Conservation (phyloP, 2,888 invertebrate genomes). For the Himalopsyche anomala region DNA sequence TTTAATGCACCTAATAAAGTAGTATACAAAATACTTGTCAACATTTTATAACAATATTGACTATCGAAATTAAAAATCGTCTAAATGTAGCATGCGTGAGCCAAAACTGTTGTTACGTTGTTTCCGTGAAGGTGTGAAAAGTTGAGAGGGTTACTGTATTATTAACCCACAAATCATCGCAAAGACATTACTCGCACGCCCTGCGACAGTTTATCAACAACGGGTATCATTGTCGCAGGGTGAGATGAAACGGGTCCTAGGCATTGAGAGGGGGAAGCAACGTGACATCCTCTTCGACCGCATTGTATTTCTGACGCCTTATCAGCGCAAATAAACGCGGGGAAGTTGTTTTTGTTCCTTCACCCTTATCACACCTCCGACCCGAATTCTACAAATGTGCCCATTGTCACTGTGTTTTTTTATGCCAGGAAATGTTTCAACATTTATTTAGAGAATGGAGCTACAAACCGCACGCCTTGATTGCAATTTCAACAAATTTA, state of each 20-base stretch:
- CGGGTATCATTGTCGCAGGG: slow-evolving; percentile 27
- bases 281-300: slow-evolving; percentile 46
- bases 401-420: slow-evolving; percentile 32
- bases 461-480: slow-evolving; percentile 23
- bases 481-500: slow-evolving; percentile 42
- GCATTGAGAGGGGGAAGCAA: not conserved
- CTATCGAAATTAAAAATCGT: too few relatives aligned
- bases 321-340: slow-evolving; percentile 64
- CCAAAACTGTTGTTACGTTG: too few relatives aligned
- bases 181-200: not conserved
- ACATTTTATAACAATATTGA: too few relatives aligned
- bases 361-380: slow-evolving; percentile 59
- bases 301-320: slow-evolving; percentile 58
- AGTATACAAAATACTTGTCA: too few relatives aligned
- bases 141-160: too few relatives aligned
- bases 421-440: slow-evolving; percentile 40
- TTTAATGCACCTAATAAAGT: too few relatives aligned
- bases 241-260: slow-evolving; percentile 40
- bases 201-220: slow-evolving; percentile 37
- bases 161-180: not conserved
- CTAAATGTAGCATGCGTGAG: too few relatives aligned
- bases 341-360: slow-evolving; percentile 64
- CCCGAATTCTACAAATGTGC: slow-evolving; percentile 56
- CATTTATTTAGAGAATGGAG: not conserved
- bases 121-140: too few relatives aligned